A percentile compares a stretch with the other conserved stretches of the same genome.
Conservation (phyloP, 2,797 vertebrate genomes). For the Rhynchonycteris naso region DNA sequence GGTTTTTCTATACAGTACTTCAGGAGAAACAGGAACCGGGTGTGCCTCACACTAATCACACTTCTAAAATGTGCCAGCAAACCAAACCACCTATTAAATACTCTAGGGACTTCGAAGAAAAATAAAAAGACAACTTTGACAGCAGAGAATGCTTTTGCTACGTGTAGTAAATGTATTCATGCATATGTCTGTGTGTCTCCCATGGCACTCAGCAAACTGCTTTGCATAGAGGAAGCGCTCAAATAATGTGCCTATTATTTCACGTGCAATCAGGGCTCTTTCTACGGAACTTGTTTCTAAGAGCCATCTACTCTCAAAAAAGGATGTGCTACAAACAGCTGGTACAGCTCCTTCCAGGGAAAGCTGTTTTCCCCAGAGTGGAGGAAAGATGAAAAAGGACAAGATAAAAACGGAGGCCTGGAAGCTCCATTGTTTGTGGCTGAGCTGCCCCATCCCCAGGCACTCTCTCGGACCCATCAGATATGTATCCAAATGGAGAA, state of each 20-base stretch:
- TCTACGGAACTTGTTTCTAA: slow-evolving; percentile 10
- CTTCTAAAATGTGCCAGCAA: background rate
- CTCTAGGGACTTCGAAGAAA: background rate
- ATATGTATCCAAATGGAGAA: background rate
- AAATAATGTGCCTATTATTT: background rate
- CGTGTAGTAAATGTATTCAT: background rate
- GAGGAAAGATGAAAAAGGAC: background rate
- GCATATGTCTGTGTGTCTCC: background rate
- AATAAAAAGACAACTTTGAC: background rate
- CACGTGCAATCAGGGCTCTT: background rate
- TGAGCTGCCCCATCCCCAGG: background rate
- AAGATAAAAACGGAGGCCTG: background rate
- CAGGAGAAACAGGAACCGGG: background rate
- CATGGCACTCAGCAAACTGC: background rate
- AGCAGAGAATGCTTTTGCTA: background rate
- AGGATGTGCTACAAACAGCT: background rate
- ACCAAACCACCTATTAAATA: background rate
- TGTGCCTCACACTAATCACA: background rate
- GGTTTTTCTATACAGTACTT: background rate
- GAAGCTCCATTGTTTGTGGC: background rate
- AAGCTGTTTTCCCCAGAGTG: background rate
- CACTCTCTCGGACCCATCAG: background rate
- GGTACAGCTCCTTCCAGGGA: background rate
- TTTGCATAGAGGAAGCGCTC: background rate
- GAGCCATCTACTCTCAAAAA: background rate